Conservation (phyloP, 2,797 vertebrate genomes). For the Phoxinus dragarum region DNA sequence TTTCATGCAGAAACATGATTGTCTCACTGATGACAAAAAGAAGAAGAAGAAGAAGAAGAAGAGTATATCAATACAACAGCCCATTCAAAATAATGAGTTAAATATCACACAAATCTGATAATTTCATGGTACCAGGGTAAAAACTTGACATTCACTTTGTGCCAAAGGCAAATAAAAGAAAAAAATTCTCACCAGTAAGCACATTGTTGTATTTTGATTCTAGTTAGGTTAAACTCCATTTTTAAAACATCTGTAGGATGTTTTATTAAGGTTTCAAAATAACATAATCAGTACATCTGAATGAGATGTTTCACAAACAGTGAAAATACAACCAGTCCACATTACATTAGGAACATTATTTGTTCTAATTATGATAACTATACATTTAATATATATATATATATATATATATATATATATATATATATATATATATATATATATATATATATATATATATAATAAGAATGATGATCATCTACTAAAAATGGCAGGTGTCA, state of each 20-base stretch:
- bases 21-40: conserved; percentile 86
- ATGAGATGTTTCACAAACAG: not conserved
- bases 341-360: too few relatives aligned
- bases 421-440: too few relatives aligned
- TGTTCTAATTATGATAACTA: too few relatives aligned
- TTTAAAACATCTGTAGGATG: not conserved
- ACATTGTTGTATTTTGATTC: not conserved
- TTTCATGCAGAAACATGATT: conserved; percentile 99
- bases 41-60: not conserved
- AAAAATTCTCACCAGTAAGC: not conserved
- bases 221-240: not conserved
- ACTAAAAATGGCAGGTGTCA: not conserved
- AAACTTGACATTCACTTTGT: not conserved
- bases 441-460: not conserved
- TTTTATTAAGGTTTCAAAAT: not conserved
- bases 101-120: not conserved
- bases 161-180: not conserved
- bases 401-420: too few relatives aligned
- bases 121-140: not conserved
- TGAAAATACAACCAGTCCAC: not conserved
- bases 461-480: not conserved
- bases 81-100: not conserved
- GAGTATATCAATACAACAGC: not conserved
- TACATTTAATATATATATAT: too few relatives aligned
- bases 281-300: not conserved